Conservation (phyloP, 2,113 vertebrate genomes). For the Leptodactylus fuscus region DNA sequence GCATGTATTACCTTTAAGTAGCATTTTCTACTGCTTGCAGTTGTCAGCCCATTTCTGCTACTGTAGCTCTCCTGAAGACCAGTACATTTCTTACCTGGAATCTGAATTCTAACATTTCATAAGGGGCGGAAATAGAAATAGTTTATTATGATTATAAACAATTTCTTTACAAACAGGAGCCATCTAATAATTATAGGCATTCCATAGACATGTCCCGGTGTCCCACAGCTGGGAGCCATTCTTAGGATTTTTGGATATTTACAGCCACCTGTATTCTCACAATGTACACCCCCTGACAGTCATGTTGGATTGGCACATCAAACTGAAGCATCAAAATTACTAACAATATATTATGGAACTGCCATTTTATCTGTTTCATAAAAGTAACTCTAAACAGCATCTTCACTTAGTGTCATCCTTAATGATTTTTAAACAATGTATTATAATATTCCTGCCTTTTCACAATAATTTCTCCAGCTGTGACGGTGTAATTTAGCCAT, state of each 20-base stretch:
- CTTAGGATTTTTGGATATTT: too few relatives aligned
- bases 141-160: not conserved
- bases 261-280: too few relatives aligned
- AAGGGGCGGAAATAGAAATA: too few relatives aligned
- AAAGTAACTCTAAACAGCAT: not conserved
- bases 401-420: not conserved
- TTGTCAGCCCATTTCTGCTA: too few relatives aligned
- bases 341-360: not conserved
- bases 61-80: too few relatives aligned
- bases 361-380: not conserved
- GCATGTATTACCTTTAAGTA: too few relatives aligned
- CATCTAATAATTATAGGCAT: not conserved
- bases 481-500: slow-evolving; percentile 60
- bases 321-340: not conserved
- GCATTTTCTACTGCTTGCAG: too few relatives aligned
- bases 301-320: too few relatives aligned
- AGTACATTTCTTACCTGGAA: too few relatives aligned
- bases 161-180: not conserved
- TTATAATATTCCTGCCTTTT: slow-evolving; percentile 39
- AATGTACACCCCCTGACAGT: too few relatives aligned
- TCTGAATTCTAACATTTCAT: too few relatives aligned
- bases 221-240: not conserved
- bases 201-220: too few relatives aligned
- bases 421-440: slow-evolving; percentile 43
- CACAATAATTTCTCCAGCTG: slow-evolving; percentile 60